These are phyloP conservation scores for Bovichtus variegatus DNA, from an alignment of 2,797 vertebrate genomes.

Conservation along the genomic window DNA sequence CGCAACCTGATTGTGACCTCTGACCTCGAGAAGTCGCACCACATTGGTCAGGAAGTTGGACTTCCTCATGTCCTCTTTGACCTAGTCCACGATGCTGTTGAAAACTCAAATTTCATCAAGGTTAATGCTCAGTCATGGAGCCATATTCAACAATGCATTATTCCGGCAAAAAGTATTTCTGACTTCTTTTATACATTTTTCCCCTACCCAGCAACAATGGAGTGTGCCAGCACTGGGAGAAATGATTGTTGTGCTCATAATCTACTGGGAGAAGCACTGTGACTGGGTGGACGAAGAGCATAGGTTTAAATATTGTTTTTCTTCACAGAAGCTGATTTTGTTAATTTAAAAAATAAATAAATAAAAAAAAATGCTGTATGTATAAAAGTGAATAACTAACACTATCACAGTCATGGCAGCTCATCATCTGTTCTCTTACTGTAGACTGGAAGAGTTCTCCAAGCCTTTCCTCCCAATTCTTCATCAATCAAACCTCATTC, in stretches of 20 bases:
- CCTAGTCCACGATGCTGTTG: constrained; percentile 83
- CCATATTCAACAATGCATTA: background rate
- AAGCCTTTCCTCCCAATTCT: constrained; percentile 78
- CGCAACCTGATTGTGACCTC: constrained; percentile 81
- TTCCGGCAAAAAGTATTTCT: background rate
- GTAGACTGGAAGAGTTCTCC: constrained; percentile 76
- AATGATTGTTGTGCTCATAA: constrained; percentile 80
- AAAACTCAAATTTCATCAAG: constrained; percentile 77
- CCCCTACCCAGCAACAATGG: constrained; percentile 82
- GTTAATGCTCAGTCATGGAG: constrained; percentile 68
- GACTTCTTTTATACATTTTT: background rate
- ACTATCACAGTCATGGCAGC: background rate
- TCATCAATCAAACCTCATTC: constrained; percentile 58
- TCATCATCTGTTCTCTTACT: constrained; percentile 31
- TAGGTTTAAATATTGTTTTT: constrained; percentile 68
- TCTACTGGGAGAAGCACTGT: constrained; percentile 86
- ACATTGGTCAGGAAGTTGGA: constrained; percentile 79
- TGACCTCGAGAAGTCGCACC: constrained; percentile 71
- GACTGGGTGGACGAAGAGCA: constrained; percentile 79
- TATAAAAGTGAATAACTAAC: background rate
- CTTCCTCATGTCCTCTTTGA: constrained; percentile 85
- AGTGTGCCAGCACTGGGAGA: constrained; percentile 81
- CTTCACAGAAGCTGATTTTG: background rate
- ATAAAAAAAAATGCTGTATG: background rate
- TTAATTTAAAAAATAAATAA: too few species aligned